Evolutionary conservation across 2,888 invertebrate genomes (phyloP), one percentile per base, ranked within the genome.

Genomic region (Melanostoma scalare): DNA sequence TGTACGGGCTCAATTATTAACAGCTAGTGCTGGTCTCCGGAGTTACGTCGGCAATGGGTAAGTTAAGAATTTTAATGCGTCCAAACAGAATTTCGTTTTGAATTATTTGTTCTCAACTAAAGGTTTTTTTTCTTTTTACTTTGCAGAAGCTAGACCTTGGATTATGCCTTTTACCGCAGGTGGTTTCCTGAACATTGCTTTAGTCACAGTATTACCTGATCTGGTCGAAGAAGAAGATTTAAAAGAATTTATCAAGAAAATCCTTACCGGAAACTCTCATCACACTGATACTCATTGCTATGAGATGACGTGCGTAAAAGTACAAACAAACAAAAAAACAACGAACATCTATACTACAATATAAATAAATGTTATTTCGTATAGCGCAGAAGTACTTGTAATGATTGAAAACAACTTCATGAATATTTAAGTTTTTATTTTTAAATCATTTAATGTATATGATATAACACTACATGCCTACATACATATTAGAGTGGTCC

Each of bases 121-220:
- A 10, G 10, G 2, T 60, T 38, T 9, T 58, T 8, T 50, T 61
- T 63, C 38, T 53, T 90, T 0, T 33, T 92, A 35, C 35, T 50
- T 87, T 87, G 6, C 85, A 96, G 96, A 96, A 91, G 95, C 96
- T 40, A 94, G 94, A 86, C 96, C 97, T 0, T 99, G 98, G 98
- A 98, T 99, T 88, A 94, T 98, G 75, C 99, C 99, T 20, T 99
- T 99, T 92, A 99, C 99, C 0, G 97, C 99, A 31, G 99, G 99
- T 76, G 98, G 99, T 6, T 99, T 99, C 92, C 93, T 99, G 30
- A 98, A 99, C 92, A 99, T 99, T 87, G 97, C 98, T 1, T 92
- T 99, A 86, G 98, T 98, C 38, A 98, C 98, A 61, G 96, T 99
- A 68, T 93, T 99, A 85, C 99, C 99, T 0, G 98, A 99, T 89